Evolutionary conservation across 2,797 vertebrate genomes (phyloP).

Genomic region (Tragelaphus eurycerus): DNA sequence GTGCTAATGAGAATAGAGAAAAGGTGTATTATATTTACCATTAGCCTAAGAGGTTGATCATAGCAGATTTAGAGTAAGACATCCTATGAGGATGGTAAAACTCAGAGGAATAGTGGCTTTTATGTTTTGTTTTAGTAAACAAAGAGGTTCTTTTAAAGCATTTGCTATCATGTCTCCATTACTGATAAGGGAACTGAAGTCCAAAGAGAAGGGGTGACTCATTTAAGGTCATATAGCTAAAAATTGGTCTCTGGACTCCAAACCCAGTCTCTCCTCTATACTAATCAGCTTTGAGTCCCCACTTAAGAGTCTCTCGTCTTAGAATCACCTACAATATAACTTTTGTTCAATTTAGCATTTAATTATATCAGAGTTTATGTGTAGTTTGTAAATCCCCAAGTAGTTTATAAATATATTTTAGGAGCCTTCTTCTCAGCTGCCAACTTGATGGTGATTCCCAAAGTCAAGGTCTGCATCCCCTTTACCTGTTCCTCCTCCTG

Average conservation of each 20-base stretch:
- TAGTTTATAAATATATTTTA: constrained; percentile 42
- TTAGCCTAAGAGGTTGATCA: constrained; percentile 9
- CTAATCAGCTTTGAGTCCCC: constrained; percentile 20
- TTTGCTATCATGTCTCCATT: constrained; percentile 22
- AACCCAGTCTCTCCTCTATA: background rate
- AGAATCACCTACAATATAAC: constrained; percentile 34
- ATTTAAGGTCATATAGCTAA: constrained; percentile 24
- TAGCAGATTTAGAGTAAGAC: background rate
- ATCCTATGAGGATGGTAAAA: constrained; percentile 5
- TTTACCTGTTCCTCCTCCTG: background rate
- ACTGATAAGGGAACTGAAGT: constrained; percentile 12
- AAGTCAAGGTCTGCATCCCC: background rate
- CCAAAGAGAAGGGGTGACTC: constrained; percentile 23
- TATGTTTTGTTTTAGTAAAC: constrained; percentile 13
- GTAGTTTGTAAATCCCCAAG: constrained; percentile 37
- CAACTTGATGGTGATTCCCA: constrained; percentile 14
- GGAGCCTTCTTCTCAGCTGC: constrained; percentile 25
- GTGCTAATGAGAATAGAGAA: constrained; percentile 43
- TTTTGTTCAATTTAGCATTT: constrained; percentile 43
- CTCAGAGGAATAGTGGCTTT: background rate
- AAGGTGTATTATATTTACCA: background rate
- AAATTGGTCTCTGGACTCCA: constrained; percentile 31
- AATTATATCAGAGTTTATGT: background rate
- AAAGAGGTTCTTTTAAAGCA: constrained; percentile 35
- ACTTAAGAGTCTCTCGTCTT: constrained; percentile 17